A percentile compares a stretch with the other conserved stretches of the same genome.
These are phyloP conservation scores for Linurgus olivaceus DNA, from an alignment of 2,797 vertebrate species.

Conservation along the genomic window DNA sequence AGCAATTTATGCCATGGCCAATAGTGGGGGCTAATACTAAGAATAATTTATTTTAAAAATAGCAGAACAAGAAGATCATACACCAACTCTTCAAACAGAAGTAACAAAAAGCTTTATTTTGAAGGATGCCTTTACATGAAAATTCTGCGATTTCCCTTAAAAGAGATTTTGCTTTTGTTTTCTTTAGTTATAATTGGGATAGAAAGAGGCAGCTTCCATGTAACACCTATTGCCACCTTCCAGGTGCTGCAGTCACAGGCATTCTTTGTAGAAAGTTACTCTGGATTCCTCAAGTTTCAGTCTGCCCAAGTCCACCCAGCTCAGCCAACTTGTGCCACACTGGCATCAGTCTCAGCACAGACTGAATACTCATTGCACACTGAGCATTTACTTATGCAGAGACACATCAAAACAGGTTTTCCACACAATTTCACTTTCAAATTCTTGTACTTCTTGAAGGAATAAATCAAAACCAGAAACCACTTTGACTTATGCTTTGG, in stretches of 20 bases:
- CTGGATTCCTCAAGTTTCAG: neutral
- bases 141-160: neutral
- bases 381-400: neutral
- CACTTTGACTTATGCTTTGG: neutral
- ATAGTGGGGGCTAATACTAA: neutral
- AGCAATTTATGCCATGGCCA: neutral
- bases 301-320: neutral
- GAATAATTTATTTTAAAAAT: neutral
- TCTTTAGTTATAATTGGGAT: neutral
- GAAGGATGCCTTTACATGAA: neutral
- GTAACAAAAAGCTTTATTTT: neutral
- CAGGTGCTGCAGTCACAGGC: too few relatives aligned
- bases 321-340: neutral
- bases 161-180: neutral
- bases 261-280: neutral
- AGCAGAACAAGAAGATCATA: neutral
- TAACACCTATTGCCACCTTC: neutral
- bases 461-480: neutral
- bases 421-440: neutral
- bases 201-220: neutral
- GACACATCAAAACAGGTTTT: neutral
- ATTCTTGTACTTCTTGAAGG: neutral
- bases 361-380: neutral
- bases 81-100: neutral
- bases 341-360: neutral